A percentile compares a stretch with the other conserved stretches of the same genome.
These are phyloP conservation scores for Ariopsis seemanni DNA, from an alignment of 2,113 vertebrate genomes.

Conservation along the genomic window DNA sequence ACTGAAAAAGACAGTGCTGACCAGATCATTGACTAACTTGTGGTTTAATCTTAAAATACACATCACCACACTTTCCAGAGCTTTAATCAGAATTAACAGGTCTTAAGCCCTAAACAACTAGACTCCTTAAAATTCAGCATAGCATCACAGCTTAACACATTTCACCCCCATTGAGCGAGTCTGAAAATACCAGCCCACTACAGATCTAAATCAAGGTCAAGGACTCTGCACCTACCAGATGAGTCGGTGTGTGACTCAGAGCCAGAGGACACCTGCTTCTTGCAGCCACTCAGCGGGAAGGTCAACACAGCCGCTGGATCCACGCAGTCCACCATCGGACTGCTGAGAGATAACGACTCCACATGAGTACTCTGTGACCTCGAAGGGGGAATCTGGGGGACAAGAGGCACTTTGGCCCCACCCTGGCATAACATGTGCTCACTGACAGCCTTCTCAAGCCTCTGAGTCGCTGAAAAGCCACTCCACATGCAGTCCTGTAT, in stretches of 20 bases:
- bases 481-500: conserved; percentile 97
- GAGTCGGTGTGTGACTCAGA: conserved; percentile 89
- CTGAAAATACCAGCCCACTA: background rate
- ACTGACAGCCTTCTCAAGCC: conserved; percentile 84
- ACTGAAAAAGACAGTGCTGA: background rate
- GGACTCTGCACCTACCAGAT: conserved; percentile 81
- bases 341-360: conserved; percentile 67
- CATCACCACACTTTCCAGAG: background rate
- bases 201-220: conserved; percentile 29
- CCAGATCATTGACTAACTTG: background rate
- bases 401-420: conserved; percentile 55
- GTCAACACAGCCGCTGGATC: conserved; percentile 84
- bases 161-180: background rate
- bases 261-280: conserved; percentile 86
- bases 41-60: background rate
- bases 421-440: conserved; percentile 75
- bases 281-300: conserved; percentile 78
- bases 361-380: conserved; percentile 60
- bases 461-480: conserved; percentile 84
- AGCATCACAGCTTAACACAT: background rate
- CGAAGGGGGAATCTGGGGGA: conserved; percentile 54
- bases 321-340: conserved; percentile 78
- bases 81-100: background rate
- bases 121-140: background rate
- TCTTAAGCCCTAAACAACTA: background rate